Evolutionary conservation across 2,888 invertebrate genomes (phyloP), one percentile per base, ranked within the genome.

Genomic region (Oligia latruncula): DNA sequence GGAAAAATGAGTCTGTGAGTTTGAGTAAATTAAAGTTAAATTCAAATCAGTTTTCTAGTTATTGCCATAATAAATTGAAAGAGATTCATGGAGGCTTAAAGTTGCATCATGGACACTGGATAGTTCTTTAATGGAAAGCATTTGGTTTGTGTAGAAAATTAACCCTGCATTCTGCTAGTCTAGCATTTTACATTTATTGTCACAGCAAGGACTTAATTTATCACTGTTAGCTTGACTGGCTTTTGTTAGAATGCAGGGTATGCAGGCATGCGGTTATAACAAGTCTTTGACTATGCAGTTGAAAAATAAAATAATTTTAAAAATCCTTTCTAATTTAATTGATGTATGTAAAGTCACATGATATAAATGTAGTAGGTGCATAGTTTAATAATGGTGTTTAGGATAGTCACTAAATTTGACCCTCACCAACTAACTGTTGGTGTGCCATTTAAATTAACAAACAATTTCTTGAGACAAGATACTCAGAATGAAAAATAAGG

Each of bases 51-150:
- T 81, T 87, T 88, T 81, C 83, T 88, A 89, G 88, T 90, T 87
- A 92, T 58, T 93, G 93, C 93, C 94, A 94, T 94, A 94, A 93
- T 88, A 67, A 71, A 46, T 87, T 87, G 86, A 86, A 89, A 90
- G 87, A 90, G 85, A 91, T 92, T 89, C 70, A 75, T 77, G 71
- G 76, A 74, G 76, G 73, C 70, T 81, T 74, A 89, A 90, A 90
- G 81, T 89, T 90, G 92, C 90, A 78, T 70, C 64, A 73, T 73
- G 58, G 35, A 71, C 74, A 80, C 75, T 67, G 77, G 58, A 84
- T 73, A 73, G 55, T 76, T 82, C 65, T 82, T 66, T 77, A 75
- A 72, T 68, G 52, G 62, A 72, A 75, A 66, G 67, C 70, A 83
- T 79, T 78, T 82, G 77, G 80, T 76, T 78, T 82, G 74, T 76